phyloP scores from a whole-genome alignment of 2,113 vertebrate genomes.

The Myanophis thanlyinensis region DNA sequence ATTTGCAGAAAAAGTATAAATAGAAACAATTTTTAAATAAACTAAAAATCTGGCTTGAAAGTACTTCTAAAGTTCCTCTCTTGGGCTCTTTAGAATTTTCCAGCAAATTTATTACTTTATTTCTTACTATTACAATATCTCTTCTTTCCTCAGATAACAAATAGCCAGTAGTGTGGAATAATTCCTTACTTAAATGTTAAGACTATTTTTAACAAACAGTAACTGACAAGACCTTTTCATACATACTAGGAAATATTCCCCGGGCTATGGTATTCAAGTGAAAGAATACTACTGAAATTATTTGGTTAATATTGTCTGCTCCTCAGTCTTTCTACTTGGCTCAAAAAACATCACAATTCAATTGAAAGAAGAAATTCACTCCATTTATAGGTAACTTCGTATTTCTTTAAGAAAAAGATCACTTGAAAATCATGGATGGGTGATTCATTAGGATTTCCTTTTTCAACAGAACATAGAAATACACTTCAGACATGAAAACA shows the following conservation, averaged over 20 bases:
- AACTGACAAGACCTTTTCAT: not conserved
- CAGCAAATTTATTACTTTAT: not conserved
- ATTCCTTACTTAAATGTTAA: not conserved
- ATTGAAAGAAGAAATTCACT: not conserved
- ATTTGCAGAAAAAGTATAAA: not conserved
- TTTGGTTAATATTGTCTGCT: not conserved
- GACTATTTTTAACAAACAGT: not conserved
- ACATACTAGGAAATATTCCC: not conserved
- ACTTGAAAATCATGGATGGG: not conserved
- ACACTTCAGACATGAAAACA: not conserved
- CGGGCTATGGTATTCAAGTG: not conserved
- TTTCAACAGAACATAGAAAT: not conserved
- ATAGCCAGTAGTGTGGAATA: not conserved
- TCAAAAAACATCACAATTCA: not conserved
- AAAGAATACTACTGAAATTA: not conserved
- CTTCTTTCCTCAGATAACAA: not conserved
- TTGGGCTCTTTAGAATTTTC: not conserved
- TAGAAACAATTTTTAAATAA: not conserved
- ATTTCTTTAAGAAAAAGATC: not conserved
- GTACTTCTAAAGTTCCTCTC: not conserved
- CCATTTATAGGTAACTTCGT: not conserved
- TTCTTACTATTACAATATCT: not conserved
- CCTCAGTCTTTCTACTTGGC: not conserved
- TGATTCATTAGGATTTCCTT: not conserved
- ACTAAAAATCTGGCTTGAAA: not conserved